Conservation (phyloP, 2,113 vertebrate species). For the Etheostoma cragini region DNA sequence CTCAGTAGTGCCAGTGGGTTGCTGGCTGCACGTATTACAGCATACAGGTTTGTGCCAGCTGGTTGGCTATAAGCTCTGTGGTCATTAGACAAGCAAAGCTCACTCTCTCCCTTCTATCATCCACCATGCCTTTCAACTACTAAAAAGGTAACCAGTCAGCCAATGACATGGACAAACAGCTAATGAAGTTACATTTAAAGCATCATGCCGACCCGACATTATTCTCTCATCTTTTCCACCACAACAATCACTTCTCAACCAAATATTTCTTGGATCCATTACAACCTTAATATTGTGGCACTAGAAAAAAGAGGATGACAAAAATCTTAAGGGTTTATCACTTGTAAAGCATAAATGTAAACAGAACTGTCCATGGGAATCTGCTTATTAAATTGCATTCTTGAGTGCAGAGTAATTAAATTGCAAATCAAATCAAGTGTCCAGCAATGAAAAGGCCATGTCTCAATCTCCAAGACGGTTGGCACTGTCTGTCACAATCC, state of each 20-base stretch:
- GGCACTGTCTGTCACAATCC: neutral
- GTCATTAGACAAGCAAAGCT: conserved; percentile 65
- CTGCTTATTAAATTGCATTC: too few relatives aligned
- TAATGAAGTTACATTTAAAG: conserved; percentile 26
- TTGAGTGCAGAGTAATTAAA: too few relatives aligned
- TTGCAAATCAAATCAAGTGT: too few relatives aligned
- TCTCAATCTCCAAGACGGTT: too few relatives aligned
- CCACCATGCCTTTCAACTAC: conserved; percentile 31
- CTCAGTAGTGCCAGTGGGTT: conserved; percentile 56
- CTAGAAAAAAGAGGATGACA: too few relatives aligned
- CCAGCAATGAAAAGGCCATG: neutral
- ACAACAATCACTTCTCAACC: conserved; percentile 11
- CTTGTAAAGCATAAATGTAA: too few relatives aligned
- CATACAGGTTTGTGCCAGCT: conserved; percentile 49
- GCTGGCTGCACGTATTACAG: conserved; percentile 65
- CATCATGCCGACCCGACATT: neutral
- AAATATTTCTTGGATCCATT: neutral
- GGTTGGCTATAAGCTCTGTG: conserved; percentile 42
- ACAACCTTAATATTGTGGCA: too few relatives aligned
- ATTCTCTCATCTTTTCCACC: conserved; percentile 27
- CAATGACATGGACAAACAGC: conserved; percentile 25
- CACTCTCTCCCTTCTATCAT: conserved; percentile 57
- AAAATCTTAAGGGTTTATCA: too few relatives aligned
- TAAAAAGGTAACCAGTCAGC: conserved; percentile 20
- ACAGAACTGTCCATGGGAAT: too few relatives aligned